Evolutionary conservation across 2,888 invertebrate genomes (phyloP).

Genomic region (Cartodere bifasciata): DNA sequence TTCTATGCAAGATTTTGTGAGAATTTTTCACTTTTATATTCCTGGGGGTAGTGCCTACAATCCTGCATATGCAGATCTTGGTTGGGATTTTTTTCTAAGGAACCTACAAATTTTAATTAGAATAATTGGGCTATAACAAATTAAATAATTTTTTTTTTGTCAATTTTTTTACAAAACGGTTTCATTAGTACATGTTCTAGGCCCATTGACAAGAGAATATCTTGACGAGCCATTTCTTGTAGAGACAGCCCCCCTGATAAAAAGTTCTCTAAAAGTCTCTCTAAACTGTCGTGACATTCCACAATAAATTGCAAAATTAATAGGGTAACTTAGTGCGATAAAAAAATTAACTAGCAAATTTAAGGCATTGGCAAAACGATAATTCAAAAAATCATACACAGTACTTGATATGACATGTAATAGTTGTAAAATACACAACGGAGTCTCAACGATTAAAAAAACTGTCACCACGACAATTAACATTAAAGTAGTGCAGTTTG

Average conservation of each 20-base stretch:
- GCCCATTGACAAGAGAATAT: conserved; percentile 72
- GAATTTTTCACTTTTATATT: too few species aligned
- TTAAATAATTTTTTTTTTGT: too few species aligned
- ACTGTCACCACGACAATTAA: conserved; percentile 77
- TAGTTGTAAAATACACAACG: conserved; percentile 68
- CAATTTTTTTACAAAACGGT: conserved; percentile 51
- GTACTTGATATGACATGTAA: conserved; percentile 72
- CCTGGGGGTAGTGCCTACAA: too few species aligned
- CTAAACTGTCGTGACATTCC: conserved; percentile 92
- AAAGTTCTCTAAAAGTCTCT: conserved; percentile 80
- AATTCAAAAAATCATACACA: conserved; percentile 54
- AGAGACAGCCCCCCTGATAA: conserved; percentile 48
- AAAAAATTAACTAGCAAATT: conserved; percentile 82
- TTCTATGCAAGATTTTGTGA: too few species aligned
- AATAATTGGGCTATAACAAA: too few species aligned
- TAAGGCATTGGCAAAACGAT: conserved; percentile 62
- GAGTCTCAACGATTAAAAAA: conserved; percentile 72
- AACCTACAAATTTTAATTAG: too few species aligned
- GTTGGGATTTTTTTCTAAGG: too few species aligned
- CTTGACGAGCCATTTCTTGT: conserved; percentile 59
- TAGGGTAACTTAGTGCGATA: conserved; percentile 81
- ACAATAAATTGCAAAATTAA: conserved; percentile 92
- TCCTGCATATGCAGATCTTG: too few species aligned
- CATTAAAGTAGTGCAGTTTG: conserved; percentile 80
- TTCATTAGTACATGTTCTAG: conserved; percentile 72